These are phyloP conservation scores for Phymanthus crucifer DNA, from an alignment of 92 coral and sea anemone species.

Conservation along the genomic window DNA sequence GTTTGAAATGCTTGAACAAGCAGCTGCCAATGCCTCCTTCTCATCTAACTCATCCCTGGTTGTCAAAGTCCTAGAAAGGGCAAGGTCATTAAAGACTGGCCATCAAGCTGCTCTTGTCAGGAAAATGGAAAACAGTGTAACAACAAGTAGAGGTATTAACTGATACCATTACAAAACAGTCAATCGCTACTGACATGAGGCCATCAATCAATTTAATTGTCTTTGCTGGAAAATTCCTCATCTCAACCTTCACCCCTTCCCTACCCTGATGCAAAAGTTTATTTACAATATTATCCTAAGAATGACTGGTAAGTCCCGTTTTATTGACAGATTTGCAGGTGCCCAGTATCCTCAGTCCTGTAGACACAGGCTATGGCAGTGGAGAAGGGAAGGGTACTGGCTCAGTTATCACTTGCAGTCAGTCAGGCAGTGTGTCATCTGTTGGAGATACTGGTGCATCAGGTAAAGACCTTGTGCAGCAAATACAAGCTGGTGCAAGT, in stretches of 20 bases:
- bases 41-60: conserved; percentile 96
- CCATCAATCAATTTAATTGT: no score
- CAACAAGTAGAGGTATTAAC: conserved; percentile 27
- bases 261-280: no score
- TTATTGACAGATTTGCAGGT: conserved; percentile 28
- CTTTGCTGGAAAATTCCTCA: no score
- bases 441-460: background rate
- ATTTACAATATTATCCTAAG: no score
- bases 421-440: conserved; percentile 10
- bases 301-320: no score
- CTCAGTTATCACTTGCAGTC: conserved; percentile 20
- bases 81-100: conserved; percentile 29
- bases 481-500: background rate
- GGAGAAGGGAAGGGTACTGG: conserved; percentile 54
- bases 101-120: background rate
- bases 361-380: conserved; percentile 78
- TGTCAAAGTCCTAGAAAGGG: conserved; percentile 74
- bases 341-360: conserved; percentile 68
- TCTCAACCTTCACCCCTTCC: no score
- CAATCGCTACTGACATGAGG: no score
- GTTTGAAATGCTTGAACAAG: conserved; percentile 88
- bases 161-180: background rate
- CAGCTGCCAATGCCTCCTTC: conserved; percentile 90
- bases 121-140: background rate
- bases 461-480: background rate